Evolutionary conservation across 2,888 invertebrate genomes (phyloP).

Genomic region (Meiosimyza platycephala): DNA sequence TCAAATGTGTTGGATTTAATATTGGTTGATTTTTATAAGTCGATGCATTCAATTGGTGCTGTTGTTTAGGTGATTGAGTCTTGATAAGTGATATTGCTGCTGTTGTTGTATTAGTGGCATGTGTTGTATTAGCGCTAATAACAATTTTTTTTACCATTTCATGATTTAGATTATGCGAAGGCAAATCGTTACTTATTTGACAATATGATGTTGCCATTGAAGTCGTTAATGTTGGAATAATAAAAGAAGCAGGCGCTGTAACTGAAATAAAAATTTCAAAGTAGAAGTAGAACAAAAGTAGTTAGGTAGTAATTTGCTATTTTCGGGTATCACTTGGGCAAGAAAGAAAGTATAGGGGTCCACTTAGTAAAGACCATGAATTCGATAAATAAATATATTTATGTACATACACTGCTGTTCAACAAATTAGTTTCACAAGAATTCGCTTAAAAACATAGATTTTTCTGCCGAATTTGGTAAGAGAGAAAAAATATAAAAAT

Average conservation of each 20-base stretch:
- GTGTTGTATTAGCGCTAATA: constrained; percentile 38
- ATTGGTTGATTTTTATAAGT: background rate
- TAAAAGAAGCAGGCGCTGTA: constrained; percentile 36
- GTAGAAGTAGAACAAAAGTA: background rate
- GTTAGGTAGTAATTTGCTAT: background rate
- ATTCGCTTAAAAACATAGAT: too few species aligned
- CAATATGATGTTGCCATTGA: constrained; percentile 30
- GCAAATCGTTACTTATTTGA: constrained; percentile 50
- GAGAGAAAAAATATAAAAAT: too few species aligned
- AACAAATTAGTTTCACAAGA: too few species aligned
- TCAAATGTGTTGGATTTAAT: background rate
- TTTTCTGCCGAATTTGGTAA: too few species aligned
- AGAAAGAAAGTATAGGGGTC: too few species aligned
- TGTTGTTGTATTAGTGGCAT: constrained; percentile 26
- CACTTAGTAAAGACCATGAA: too few species aligned
- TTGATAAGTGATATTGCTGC: constrained; percentile 24
- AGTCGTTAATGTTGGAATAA: constrained; percentile 29
- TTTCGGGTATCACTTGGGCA: too few species aligned
- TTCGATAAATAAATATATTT: too few species aligned
- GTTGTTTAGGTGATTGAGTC: too few species aligned
- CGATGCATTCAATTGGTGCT: background rate
- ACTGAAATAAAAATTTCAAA: constrained; percentile 9
- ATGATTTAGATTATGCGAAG: constrained; percentile 26
- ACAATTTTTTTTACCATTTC: constrained; percentile 46
- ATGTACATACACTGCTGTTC: too few species aligned